Evolutionary conservation across 2,113 vertebrate genomes (phyloP), one percentile per base, ranked within the genome.

Genomic region (Lynx canadensis): DNA sequence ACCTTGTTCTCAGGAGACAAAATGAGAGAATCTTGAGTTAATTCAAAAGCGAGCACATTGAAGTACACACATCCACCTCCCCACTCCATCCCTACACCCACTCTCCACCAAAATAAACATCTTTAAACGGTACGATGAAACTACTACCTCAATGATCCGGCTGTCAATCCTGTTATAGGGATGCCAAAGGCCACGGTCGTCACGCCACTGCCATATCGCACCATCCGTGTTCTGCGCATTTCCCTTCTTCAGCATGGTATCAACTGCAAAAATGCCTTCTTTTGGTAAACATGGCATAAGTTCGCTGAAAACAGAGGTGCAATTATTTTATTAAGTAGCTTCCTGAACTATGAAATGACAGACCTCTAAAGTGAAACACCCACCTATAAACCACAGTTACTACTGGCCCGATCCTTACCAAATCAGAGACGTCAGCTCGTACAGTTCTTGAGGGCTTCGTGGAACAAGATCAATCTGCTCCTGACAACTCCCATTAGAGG

Each of bases 81-180:
- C 97, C 16, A 79, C 27, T 36, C 96, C 97, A 97, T 27, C 97
- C 97, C 96, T 91, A 78, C 60, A 52, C 96, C 96, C 95, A 10
- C 52, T 55, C 33, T 63, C 96, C 93, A 95, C 71, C 88, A 79
- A 94, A 96, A 95, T 4, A 2, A 76, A 92, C 0, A 15, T 68
- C 97, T 94, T 96, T 97, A 66, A 97, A 98, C 21, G 69, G 96
- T 0, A 84, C 82, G 16, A 97, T 82, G 96, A 83, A 98, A 97
- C 97, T 98, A 97, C 94, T 99, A 99, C 99, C 99, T 99, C 99
- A 98, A 99, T 99, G 98, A 99, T 99, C 98, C 99, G 99, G 98
- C 99, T 99, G 98, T 99, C 99, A 94, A 99, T 99, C 97, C 99
- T 99, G 98, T 99, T 99, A 98, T 99, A 99, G 6, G 99, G 99